Evolutionary conservation across 2,797 vertebrate species (phyloP), one percentile per base, ranked within the genome.

Genomic region (Phaenicophaeus curvirostris): DNA sequence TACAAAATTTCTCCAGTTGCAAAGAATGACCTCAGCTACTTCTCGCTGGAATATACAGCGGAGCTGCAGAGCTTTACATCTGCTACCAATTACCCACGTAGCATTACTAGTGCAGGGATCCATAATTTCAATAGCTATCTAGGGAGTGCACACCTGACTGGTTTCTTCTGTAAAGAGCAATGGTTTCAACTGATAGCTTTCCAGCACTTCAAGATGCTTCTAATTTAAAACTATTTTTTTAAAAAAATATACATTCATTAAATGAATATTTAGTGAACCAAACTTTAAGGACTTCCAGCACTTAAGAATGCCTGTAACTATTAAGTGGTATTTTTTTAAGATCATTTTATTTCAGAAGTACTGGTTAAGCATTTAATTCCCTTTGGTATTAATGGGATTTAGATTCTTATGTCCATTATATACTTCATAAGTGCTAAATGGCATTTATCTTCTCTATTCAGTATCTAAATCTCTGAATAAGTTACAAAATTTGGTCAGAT

Each of bases 241-340:
- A 5, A 13, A 5, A 5, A 37, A 50, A 54, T 4, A 7, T 55
- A 4, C 9, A 15, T 30, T 37, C 6, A 25, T 66, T 15, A 66
- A 68, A 41, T 19, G 13, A 6, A 8, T 69, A 15, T 24, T 57
- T 58, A 68, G 5, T 18, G 23, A 80, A 31, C 9, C 46, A 58
- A 8, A 81, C 23, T 77, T 33, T 4, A 65, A 66, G 58, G 58
- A 41, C 6, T 81, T 66, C 25, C 13, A 53, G 0, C 75, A 33
- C 21, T 59, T 79, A 54, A 4, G 30, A n/a, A 41, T 91, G 28
- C 6, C 48, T 28, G 18, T 67, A 87, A 57, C 28, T 54, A n/a
- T 83, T 79, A 25, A 51, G 30, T 67, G 28, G n/a, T 62, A 66
- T 68, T 95, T 68, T 95, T 83, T 90, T 41, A 51, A 86, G 86